A percentile compares a stretch with the other conserved stretches of the same genome.
phyloP scores from a whole-genome alignment of 2,888 invertebrate species.

The Mesoligia furuncula region DNA sequence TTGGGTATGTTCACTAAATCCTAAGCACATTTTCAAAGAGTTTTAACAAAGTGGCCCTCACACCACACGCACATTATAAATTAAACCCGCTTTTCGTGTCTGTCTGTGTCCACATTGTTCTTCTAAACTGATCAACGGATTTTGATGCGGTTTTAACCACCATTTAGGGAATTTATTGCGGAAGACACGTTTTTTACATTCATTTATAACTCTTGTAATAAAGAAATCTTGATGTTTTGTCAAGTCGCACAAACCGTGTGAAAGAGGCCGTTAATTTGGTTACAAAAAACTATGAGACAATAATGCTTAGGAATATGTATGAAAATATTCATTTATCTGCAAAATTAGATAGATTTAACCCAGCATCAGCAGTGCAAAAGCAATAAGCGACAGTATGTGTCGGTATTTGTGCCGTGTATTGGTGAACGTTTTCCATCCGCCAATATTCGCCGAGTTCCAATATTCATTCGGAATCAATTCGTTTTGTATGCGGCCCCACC shows the following conservation, averaged over 20 bases:
- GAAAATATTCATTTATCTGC: neutral
- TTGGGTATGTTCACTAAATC: no score
- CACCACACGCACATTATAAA: no score
- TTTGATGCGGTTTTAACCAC: no score
- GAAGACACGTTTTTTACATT: neutral
- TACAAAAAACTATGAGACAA: neutral
- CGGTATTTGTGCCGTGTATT: slow-evolving; percentile 6
- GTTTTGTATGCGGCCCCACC: slow-evolving; percentile 38
- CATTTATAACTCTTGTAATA: no score
- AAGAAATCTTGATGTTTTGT: no score
- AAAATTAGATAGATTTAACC: neutral
- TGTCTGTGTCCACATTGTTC: no score
- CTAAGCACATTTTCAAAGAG: no score
- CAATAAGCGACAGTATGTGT: slow-evolving; percentile 28
- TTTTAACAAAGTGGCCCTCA: no score
- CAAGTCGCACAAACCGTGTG: neutral
- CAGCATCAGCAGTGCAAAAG: slow-evolving; percentile 1
- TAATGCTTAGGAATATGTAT: neutral
- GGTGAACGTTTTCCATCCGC: slow-evolving; percentile 24
- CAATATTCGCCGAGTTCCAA: slow-evolving; percentile 39
- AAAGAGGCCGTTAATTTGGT: neutral
- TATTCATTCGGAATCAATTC: slow-evolving; percentile 51
- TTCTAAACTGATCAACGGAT: no score
- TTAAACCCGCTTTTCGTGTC: no score
- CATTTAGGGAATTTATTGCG: no score